Percentiles rank a stretch among this genome's conserved stretches.
These are phyloP conservation scores for Tyto alba DNA, from an alignment of 2,113 vertebrate genomes.

Conservation along the genomic window DNA sequence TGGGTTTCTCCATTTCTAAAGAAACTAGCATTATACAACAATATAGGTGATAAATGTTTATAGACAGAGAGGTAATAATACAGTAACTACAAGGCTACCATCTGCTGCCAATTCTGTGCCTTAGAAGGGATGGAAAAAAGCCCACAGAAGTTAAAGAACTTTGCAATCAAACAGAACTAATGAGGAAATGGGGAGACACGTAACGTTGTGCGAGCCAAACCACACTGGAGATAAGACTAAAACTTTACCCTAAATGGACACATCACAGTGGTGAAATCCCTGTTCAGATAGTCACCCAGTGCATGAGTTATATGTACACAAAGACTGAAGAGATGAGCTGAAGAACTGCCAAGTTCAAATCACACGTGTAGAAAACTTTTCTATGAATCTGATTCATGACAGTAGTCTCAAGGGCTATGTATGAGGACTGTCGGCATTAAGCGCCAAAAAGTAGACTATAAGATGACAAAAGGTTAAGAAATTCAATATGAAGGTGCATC, in stretches of 20 bases:
- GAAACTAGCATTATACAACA: not conserved
- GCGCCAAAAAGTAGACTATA: not conserved
- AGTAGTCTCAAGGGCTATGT: not conserved
- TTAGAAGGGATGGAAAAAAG: slow-evolving; percentile 61
- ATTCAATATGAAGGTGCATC: not conserved
- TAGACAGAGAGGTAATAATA: not conserved
- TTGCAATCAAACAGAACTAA: slow-evolving; percentile 32
- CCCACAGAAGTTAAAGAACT: not conserved
- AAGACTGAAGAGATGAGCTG: not conserved
- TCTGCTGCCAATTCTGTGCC: slow-evolving; percentile 15
- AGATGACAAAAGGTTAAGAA: not conserved
- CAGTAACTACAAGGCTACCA: not conserved
- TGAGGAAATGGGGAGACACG: not conserved
- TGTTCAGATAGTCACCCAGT: not conserved
- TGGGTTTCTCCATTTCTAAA: not conserved
- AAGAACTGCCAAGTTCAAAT: not conserved
- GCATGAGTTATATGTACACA: rapidly evolving
- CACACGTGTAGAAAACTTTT: not conserved
- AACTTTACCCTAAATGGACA: slow-evolving; percentile 54
- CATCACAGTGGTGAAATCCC: not conserved
- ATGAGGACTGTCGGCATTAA: rapidly evolving
- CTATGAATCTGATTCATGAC: not conserved
- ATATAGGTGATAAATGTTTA: not conserved
- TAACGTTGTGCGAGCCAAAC: not conserved
- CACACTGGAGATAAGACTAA: not conserved